Base-by-base conservation (phyloP, 2,888 invertebrate genomes). In the Cryptocephalus primarius region DNA sequence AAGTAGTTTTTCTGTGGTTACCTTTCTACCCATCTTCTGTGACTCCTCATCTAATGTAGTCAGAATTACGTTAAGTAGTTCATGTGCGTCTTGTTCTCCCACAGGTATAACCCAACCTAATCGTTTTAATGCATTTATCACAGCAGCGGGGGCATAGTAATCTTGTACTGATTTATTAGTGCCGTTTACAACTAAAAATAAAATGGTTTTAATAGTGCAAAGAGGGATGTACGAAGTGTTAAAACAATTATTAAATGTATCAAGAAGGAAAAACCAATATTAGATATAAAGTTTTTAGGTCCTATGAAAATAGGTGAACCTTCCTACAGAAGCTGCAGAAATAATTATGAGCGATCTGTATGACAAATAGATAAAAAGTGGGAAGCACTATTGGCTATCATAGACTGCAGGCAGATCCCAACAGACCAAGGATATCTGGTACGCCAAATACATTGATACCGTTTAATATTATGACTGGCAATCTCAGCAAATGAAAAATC, bases 1-100 rank as follows among this genome's bases (percentile, higher is more conserved):
- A 6, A 22, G 22, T 22, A 2, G 3, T 22, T n/a, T 22, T 22
- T 22, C 2, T 4, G 3, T 22, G 31, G 39, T 38, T 49, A 81
- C 82, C 72, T 80, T 78, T 58, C 74, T 74, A 10, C 75, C 67
- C 66, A 77, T 74, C 60, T 75, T 76, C 34, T 74, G 75, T 32
- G 79, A 79, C 70, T 96, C 95, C 64, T 92, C 89, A 64, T 93
- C 92, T 42, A 95, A 73, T 10, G 93, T 91, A n/a, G 88, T 82
- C 8, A 93, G 75, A 57, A 96, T 72, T 8, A 92, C 85, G 68
- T 92, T 90, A 58, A 95, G 82, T 44, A 96, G 70, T 70, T 96
- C 95, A 66, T 94, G 94, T 1, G 93, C 89, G 71, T 96, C 96
- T 69, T 94, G 87, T 72, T 95, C 91, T 54, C 90, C 91, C 14